phyloP scores from a whole-genome alignment of 2,113 vertebrate species.

The Gymnogyps californianus region DNA sequence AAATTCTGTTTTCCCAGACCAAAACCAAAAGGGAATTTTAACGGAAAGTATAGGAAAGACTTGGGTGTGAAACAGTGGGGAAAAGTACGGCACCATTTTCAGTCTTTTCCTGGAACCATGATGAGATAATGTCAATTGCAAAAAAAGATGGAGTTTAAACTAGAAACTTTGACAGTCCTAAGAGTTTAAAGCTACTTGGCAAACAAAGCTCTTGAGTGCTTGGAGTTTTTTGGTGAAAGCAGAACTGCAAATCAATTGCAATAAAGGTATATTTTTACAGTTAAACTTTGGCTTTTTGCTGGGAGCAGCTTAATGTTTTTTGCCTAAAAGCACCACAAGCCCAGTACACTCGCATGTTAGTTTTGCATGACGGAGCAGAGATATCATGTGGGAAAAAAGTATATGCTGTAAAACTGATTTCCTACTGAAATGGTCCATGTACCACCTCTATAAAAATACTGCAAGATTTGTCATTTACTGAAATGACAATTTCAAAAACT shows the following conservation, averaged over 20 bases:
- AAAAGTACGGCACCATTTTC: background rate
- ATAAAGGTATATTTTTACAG: background rate
- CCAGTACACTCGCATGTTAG: slow-evolving; percentile 13
- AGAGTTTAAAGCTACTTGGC: background rate
- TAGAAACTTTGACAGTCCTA: background rate
- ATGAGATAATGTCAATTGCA: background rate
- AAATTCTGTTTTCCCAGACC: background rate
- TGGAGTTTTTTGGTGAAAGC: background rate
- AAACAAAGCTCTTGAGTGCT: background rate
- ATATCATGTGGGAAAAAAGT: slow-evolving; percentile 24
- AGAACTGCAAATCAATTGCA: background rate
- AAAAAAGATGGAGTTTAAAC: background rate
- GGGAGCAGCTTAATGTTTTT: background rate
- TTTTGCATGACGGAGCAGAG: background rate
- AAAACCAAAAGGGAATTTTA: background rate
- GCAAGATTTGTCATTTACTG: slow-evolving; percentile 21
- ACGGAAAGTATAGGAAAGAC: background rate
- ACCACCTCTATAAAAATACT: slow-evolving; percentile 43
- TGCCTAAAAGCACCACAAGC: background rate
- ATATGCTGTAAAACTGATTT: slow-evolving; percentile 38
- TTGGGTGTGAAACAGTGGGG: background rate
- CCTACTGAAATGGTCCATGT: slow-evolving; percentile 11
- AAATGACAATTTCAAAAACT: slow-evolving; percentile 29
- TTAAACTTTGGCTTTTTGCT: background rate
- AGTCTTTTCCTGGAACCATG: background rate